A percentile compares a stretch with the other conserved stretches of the same genome.
Conservation (phyloP, 2,113 vertebrate genomes). For the Paralichthys olivaceus region DNA sequence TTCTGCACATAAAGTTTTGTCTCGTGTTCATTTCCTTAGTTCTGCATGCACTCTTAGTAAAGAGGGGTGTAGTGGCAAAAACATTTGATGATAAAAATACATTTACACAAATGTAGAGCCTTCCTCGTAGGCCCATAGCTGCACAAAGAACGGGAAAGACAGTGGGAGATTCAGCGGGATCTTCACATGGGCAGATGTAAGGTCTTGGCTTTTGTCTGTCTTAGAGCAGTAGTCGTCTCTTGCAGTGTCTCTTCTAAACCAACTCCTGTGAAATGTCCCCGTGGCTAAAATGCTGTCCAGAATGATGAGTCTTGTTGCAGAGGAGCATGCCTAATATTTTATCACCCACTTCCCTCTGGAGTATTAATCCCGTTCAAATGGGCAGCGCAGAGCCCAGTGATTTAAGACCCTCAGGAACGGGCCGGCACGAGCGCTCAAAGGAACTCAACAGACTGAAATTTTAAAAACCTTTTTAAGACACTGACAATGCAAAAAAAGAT, state of each 20-base stretch:
- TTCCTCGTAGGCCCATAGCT: background rate
- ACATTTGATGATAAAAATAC: background rate
- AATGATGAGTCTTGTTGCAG: constrained; percentile 41
- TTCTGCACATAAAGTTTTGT: too few species aligned
- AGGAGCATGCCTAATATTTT: constrained; percentile 50
- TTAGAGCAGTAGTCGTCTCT: background rate
- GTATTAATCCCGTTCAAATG: constrained; percentile 57
- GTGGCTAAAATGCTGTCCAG: constrained; percentile 34
- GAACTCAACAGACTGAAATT: background rate
- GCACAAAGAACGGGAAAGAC: constrained; percentile 6
- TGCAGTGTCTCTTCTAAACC: constrained; percentile 26
- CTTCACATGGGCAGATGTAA: constrained; percentile 41
- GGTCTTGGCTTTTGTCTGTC: constrained; percentile 5
- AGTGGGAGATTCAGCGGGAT: background rate
- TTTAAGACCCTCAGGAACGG: constrained; percentile 23
- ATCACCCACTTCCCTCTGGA: constrained; percentile 49
- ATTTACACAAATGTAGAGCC: too few species aligned
- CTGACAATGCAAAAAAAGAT: constrained; percentile 14
- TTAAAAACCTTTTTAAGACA: constrained; percentile 18
- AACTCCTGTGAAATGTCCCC: constrained; percentile 23
- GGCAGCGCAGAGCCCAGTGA: constrained; percentile 32
- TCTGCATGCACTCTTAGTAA: too few species aligned
- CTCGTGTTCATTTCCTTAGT: too few species aligned
- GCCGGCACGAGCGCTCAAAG: constrained; percentile 10
- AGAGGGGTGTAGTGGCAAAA: too few species aligned